Percentiles rank a stretch among this genome's conserved stretches.
Evolutionary conservation across 2,797 vertebrate species (phyloP).

Genomic region (Distichodus sexfasciatus): DNA sequence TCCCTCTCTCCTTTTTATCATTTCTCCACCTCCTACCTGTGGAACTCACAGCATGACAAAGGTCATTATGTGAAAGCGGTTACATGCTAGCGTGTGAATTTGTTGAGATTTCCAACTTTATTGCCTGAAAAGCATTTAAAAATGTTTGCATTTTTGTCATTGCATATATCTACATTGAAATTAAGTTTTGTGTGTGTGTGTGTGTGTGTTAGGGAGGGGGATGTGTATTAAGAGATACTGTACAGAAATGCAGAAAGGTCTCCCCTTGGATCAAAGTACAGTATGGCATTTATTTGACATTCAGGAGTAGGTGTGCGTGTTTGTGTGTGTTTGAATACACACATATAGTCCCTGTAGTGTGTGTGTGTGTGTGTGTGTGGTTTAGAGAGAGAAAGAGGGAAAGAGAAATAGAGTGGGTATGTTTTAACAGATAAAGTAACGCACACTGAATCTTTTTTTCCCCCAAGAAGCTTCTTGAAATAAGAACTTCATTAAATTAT

Average conservation of each 20-base stretch:
- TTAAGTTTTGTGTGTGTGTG: constrained; percentile 1
- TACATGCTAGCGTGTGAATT: constrained; percentile 8
- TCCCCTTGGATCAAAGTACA: constrained; percentile 44
- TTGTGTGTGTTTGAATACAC: not conserved
- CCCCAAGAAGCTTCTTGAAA: not conserved
- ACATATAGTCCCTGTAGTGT: not conserved
- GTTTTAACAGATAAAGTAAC: constrained; percentile 2
- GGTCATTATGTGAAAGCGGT: constrained; percentile 48
- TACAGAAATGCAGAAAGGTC: constrained; percentile 36
- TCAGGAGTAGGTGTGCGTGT: not conserved
- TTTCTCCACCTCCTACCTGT: constrained; percentile 41
- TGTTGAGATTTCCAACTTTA: not conserved
- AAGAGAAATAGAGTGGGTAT: not conserved
- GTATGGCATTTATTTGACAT: constrained; percentile 49
- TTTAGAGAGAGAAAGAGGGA: not conserved
- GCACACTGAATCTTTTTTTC: not conserved
- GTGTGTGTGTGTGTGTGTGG: not conserved
- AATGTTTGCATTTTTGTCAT: not conserved
- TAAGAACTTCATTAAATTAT: constrained; percentile 38
- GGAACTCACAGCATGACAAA: constrained; percentile 48
- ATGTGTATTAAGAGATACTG: too few species aligned
- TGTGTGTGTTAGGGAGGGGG: constrained; percentile 5
- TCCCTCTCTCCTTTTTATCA: not conserved
- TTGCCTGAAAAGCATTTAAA: not conserved
- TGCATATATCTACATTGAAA: constrained; percentile 1